A percentile compares a stretch with the other conserved stretches of the same genome.
Conservation (phyloP, 1,140 invertebrate genomes). For the Muscidifurax raptorellus region DNA sequence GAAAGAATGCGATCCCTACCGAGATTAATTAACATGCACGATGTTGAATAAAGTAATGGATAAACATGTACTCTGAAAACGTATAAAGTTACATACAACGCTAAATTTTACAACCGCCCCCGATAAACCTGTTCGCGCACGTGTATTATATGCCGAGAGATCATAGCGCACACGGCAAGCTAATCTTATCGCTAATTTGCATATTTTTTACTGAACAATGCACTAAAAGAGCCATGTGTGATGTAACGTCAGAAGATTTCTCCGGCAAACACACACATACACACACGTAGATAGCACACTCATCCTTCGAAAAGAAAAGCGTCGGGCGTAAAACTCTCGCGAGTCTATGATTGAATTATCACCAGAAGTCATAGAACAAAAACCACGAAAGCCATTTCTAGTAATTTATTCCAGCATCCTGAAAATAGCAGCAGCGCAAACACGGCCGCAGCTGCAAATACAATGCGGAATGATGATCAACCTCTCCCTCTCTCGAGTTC, state of each 20-base stretch:
- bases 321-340: background rate
- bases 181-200: background rate
- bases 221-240: background rate
- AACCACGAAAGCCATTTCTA: constrained; percentile 6
- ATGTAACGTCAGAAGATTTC: constrained; percentile 14
- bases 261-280: background rate
- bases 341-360: constrained; percentile 20
- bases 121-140: background rate
- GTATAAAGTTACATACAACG: background rate
- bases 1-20: no score
- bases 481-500: background rate
- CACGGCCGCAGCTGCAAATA: background rate
- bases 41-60: background rate
- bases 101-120: background rate
- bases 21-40: background rate
- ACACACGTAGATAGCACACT: background rate
- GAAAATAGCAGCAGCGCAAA: background rate
- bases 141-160: background rate
- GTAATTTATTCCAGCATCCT: constrained; percentile 28
- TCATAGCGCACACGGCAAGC: background rate
- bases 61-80: background rate
- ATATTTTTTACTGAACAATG: constrained; percentile 12
- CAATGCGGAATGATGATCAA: constrained; percentile 12
- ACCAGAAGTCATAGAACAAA: background rate
- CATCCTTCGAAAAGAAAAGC: background rate